Conservation (phyloP, 2,797 vertebrate genomes). For the Acanthopagrus latus region DNA sequence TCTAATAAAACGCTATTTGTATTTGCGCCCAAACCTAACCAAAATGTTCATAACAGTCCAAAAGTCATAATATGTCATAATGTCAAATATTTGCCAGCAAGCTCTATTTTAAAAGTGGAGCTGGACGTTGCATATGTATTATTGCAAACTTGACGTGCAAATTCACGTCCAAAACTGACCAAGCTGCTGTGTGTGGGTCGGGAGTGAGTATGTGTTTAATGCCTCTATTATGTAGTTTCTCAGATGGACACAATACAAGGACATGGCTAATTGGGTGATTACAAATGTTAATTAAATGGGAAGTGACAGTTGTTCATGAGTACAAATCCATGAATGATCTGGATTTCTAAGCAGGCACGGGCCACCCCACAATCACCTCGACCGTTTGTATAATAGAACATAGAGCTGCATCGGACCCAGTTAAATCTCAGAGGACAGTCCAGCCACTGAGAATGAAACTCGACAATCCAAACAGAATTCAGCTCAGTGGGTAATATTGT, state of each 20-base stretch:
- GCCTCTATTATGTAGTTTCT: background rate
- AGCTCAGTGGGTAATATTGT: constrained; percentile 17
- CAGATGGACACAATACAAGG: background rate
- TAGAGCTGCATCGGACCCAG: background rate
- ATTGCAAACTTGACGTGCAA: too few relatives aligned
- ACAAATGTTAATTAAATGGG: constrained; percentile 1
- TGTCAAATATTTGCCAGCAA: too few relatives aligned
- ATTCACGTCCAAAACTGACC: background rate
- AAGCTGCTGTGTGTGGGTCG: too few relatives aligned
- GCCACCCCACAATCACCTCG: background rate
- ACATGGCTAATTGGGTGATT: background rate
- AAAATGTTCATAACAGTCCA: too few relatives aligned
- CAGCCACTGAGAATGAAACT: constrained; percentile 16
- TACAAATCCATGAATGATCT: background rate
- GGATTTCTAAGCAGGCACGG: background rate
- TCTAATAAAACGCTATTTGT: too few relatives aligned
- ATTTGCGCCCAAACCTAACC: too few relatives aligned
- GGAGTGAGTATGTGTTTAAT: background rate
- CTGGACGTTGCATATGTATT: too few relatives aligned
- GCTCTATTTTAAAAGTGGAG: too few relatives aligned
- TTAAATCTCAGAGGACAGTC: background rate
- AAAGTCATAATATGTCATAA: too few relatives aligned
- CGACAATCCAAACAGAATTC: constrained; percentile 20
- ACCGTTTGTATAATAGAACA: background rate
- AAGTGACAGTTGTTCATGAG: constrained; percentile 1